Base-by-base conservation (phyloP, 2,888 invertebrate species). In the Schrankia costaestrigalis region DNA sequence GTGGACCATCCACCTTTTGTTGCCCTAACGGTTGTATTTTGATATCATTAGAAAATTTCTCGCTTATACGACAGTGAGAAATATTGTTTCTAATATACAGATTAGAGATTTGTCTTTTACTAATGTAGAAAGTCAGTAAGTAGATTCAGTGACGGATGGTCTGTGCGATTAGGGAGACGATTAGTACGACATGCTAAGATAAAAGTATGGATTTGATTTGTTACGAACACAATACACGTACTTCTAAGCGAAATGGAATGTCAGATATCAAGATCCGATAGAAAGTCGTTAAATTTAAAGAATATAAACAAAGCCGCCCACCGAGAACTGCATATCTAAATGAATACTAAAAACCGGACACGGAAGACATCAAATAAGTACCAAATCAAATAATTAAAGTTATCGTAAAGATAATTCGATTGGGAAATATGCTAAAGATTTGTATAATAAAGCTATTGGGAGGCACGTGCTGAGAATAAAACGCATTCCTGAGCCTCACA, bases 21-120 rank as follows among this genome's bases (percentile, higher is more conserved):
- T 81, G 62, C 55, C 63, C 44, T 80, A 84, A 83, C 85, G 79
- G 81, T 72, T 67, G 63, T 77, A 71, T 82, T 78, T 80, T 81
- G 79, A 83, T 85, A 83, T 83, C 84, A 79, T 82, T 82, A 81
- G 68, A 71, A 78, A 78, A 76, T 70, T 25, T 71, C 76, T 71
- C 72, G 62, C 25, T 65, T 71, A 63, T 71, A 67, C 71, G 80
- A 78, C 79, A 73, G 65, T 57, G 71, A 77, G 76, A 81, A 75
- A 80, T 81, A 78, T 79, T 66, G 76, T 71, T 65, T 65, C 71
- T 71, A 72, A 78, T 73, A 74, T 62, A 70, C 58, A 72, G 78
- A 80, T 56, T 73, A 75, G 67, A 78, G 71, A 72, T 73, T 71
- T 63, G 68, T 63, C 67, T 61, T 64, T 63, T 61, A 64, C 65